These are phyloP conservation scores for Geococcyx californianus DNA, from an alignment of 2,113 vertebrate genomes.

Conservation along the genomic window DNA sequence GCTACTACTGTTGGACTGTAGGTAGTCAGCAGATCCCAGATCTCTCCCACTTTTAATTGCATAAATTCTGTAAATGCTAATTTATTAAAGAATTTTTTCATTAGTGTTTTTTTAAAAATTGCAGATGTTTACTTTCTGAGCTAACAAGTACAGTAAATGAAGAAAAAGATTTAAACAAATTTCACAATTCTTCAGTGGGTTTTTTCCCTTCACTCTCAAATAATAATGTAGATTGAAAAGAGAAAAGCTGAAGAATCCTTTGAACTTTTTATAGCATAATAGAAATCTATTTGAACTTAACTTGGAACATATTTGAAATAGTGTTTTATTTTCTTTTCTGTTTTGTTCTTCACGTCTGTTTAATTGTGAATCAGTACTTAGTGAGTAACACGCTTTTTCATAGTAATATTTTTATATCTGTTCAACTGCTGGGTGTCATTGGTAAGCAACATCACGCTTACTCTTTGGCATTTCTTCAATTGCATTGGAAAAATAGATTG, in stretches of 20 bases:
- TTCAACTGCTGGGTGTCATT: not conserved
- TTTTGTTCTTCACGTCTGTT: not conserved
- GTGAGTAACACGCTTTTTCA: not conserved
- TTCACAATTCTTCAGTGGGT: not conserved
- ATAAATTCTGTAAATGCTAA: not conserved
- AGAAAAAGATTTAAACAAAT: not conserved
- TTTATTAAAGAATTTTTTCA: not conserved
- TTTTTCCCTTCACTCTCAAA: not conserved
- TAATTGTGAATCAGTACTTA: not conserved
- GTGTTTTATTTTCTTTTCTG: not conserved
- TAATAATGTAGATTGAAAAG: not conserved
- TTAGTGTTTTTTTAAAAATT: not conserved
- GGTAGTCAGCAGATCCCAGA: not conserved
- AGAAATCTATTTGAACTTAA: not conserved
- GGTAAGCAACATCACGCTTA: not conserved
- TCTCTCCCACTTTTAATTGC: not conserved
- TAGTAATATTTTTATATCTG: not conserved
- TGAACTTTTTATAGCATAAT: not conserved
- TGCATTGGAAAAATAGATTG: not conserved
- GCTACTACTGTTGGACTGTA: not conserved
- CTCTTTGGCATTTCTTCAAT: not conserved
- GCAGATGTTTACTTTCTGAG: not conserved
- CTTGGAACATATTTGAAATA: not conserved
- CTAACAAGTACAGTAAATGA: not conserved
- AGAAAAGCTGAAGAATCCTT: not conserved